A percentile compares a stretch with the other conserved stretches of the same genome.
phyloP scores from a whole-genome alignment of 2,797 vertebrate species.

The Bovichtus variegatus region DNA sequence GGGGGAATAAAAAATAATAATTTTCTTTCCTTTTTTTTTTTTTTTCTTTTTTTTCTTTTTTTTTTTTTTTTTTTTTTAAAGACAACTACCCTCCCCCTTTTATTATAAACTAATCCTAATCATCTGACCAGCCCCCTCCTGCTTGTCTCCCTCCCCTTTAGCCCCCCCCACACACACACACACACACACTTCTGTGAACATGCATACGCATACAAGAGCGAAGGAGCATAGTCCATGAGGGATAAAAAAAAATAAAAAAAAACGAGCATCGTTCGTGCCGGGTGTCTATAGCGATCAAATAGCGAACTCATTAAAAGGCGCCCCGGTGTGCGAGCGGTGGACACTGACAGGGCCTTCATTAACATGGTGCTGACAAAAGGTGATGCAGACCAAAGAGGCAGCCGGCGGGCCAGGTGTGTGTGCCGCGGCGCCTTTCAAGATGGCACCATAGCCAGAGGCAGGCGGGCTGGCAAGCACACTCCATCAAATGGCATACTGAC shows the following conservation, averaged over 20 bases:
- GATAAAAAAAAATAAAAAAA: conserved; percentile 76
- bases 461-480: conserved; percentile 45
- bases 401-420: conserved; percentile 86
- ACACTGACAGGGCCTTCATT: conserved; percentile 87
- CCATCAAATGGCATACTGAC: conserved; percentile 69
- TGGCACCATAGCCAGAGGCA: conserved; percentile 70
- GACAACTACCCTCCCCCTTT: conserved; percentile 70
- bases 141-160: conserved; percentile 53
- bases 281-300: conserved; percentile 87
- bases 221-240: conserved; percentile 68
- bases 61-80: conserved; percentile 43
- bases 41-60: conserved; percentile 64
- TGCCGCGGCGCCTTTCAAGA: conserved; percentile 83
- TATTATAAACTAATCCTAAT: conserved; percentile 78
- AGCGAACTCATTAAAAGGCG: conserved; percentile 85
- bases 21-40: conserved; percentile 79
- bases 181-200: conserved; percentile 57
- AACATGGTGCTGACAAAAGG: conserved; percentile 88
- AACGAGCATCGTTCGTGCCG: conserved; percentile 67
- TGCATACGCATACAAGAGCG: conserved; percentile 47
- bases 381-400: conserved; percentile 87
- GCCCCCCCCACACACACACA: conserved; percentile 18
- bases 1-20: conserved; percentile 77
- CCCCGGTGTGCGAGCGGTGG: conserved; percentile 79
- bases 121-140: conserved; percentile 81